These are phyloP conservation scores for Phycodurus eques DNA, from an alignment of 2,113 vertebrate species.

Conservation along the genomic window DNA sequence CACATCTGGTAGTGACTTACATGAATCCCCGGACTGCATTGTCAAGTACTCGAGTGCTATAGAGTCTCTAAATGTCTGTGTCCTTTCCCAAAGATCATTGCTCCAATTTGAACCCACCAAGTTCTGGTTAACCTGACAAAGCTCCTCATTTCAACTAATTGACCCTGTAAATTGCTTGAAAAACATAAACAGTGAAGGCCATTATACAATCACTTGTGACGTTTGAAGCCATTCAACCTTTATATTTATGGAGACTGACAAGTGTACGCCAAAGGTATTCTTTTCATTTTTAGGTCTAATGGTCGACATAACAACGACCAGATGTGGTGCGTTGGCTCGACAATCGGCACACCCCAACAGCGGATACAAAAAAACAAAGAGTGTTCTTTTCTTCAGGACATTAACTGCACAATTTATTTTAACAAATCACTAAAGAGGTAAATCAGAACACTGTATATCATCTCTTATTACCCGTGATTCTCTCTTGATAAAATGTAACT, in stretches of 20 bases:
- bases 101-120: background rate
- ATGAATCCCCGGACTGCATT: background rate
- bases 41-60: background rate
- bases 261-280: constrained; percentile 36
- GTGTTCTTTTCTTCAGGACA: constrained; percentile 13
- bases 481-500: background rate
- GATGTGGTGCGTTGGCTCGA: constrained; percentile 56
- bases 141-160: constrained; percentile 58
- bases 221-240: constrained; percentile 16
- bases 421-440: background rate
- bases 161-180: constrained; percentile 63
- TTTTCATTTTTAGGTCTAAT: constrained; percentile 60
- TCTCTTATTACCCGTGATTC: background rate
- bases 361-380: constrained; percentile 26
- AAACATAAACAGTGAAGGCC: constrained; percentile 53
- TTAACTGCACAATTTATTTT: background rate
- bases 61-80: background rate
- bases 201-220: constrained; percentile 32
- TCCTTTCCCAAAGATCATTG: background rate
- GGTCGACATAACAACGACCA: constrained; percentile 54
- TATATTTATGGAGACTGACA: constrained; percentile 26
- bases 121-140: constrained; percentile 19
- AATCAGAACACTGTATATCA: background rate
- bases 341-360: constrained; percentile 48
- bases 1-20: background rate